phyloP scores from a whole-genome alignment of 2,113 vertebrate species.

The Felis chaus region DNA sequence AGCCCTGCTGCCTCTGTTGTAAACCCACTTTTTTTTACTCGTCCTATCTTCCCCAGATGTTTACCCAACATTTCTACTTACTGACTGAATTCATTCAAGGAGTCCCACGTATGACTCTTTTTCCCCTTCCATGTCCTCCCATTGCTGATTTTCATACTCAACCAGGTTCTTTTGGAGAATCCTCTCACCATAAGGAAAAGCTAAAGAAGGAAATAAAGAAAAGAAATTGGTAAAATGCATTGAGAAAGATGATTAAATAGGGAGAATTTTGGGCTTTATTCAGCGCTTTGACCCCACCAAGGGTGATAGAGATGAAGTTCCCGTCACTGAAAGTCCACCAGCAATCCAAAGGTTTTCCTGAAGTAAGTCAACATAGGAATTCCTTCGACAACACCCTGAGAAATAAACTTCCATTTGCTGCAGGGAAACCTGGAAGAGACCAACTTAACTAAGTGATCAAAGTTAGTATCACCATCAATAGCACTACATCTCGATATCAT shows the following conservation, averaged over 20 bases:
- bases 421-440: background rate
- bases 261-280: background rate
- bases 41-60: background rate
- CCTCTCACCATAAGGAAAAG: background rate
- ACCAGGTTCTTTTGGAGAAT: background rate
- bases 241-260: background rate
- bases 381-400: background rate
- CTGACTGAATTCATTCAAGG: background rate
- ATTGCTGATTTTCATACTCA: background rate
- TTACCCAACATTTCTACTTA: background rate
- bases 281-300: background rate
- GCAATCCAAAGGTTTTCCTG: background rate
- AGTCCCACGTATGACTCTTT: background rate
- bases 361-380: background rate
- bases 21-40: background rate
- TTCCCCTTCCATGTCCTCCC: background rate
- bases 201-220: background rate
- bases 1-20: background rate
- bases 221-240: background rate
- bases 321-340: background rate
- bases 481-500: background rate
- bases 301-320: background rate
- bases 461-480: background rate
- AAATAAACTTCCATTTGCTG: background rate
- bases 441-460: background rate